A percentile compares a stretch with the other conserved stretches of the same genome.
Evolutionary conservation across 2,888 invertebrate species (phyloP).

Genomic region (Zelleria hepariella): DNA sequence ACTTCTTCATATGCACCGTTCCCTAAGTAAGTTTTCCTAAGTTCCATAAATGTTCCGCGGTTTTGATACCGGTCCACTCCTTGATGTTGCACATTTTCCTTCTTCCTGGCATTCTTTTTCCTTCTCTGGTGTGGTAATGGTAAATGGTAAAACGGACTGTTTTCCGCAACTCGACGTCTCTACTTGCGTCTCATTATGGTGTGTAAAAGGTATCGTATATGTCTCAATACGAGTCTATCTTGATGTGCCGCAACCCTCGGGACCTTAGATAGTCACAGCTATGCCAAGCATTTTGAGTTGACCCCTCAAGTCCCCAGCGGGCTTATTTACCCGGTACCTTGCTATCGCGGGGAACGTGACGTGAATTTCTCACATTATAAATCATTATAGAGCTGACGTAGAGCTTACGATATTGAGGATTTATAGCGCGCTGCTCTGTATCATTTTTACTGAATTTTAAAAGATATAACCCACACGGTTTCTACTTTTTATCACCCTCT

Average conservation of each 20-base stretch:
- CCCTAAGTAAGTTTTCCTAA: too few relatives aligned
- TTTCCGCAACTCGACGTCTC: too few relatives aligned
- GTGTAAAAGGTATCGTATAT: too few relatives aligned
- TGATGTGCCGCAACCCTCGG: neutral
- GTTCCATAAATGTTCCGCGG: too few relatives aligned
- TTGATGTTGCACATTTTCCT: too few relatives aligned
- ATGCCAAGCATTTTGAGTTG: neutral
- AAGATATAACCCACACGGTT: neutral
- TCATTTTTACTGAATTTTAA: neutral
- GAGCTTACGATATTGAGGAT: constrained; percentile 22
- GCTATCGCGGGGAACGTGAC: constrained; percentile 13
- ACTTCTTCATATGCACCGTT: too few relatives aligned
- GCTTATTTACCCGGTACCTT: neutral
- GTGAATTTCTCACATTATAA: constrained; percentile 37
- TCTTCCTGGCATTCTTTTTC: too few relatives aligned
- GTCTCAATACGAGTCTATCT: too few relatives aligned
- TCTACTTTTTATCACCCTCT: neutral
- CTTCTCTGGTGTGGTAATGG: too few relatives aligned
- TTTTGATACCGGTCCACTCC: too few relatives aligned
- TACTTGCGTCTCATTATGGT: too few relatives aligned
- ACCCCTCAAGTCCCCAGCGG: neutral
- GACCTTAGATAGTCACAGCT: neutral
- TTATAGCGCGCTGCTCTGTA: constrained; percentile 15
- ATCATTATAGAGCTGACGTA: constrained; percentile 28
- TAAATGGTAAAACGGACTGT: too few relatives aligned